Conservation (phyloP, 1,140 invertebrate genomes). For the Antheraea mylitta region DNA sequence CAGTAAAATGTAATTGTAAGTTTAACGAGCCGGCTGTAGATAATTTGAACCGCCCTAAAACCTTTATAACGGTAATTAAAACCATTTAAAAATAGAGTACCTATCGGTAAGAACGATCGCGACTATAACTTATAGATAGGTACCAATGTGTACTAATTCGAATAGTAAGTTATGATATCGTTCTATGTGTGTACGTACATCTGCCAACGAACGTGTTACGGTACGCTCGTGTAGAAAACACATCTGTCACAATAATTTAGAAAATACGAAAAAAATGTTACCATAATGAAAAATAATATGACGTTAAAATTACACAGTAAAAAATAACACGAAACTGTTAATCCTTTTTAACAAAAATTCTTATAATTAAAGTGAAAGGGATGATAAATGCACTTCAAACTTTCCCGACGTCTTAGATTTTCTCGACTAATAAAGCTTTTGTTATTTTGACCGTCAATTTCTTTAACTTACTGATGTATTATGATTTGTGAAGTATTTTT, state of each 20-base stretch:
- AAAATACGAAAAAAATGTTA: no score
- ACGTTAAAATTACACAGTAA: no score
- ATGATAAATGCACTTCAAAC: no score
- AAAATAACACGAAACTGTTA: no score
- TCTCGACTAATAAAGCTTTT: no score
- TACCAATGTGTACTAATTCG: neutral
- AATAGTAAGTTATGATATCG: constrained; percentile 5
- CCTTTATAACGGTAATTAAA: neutral
- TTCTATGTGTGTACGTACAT: constrained; percentile 12
- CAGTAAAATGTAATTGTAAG: neutral
- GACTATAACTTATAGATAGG: neutral
- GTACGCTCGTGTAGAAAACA: constrained; percentile 4
- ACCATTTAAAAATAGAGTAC: constrained; percentile 3
- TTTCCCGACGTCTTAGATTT: no score
- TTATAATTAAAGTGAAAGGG: no score
- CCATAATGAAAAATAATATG: no score
- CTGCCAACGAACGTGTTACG: constrained; percentile 30
- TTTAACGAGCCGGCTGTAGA: neutral
- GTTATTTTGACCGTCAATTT: no score
- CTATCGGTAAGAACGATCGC: neutral
- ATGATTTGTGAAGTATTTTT: no score
- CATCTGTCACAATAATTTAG: neutral
- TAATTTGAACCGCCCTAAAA: neutral
- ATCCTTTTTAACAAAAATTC: no score
- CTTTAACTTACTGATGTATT: no score